A percentile compares a stretch with the other conserved stretches of the same genome.
Evolutionary conservation across 2,888 invertebrate species (phyloP).

Genomic region (Horisme vitalbata): DNA sequence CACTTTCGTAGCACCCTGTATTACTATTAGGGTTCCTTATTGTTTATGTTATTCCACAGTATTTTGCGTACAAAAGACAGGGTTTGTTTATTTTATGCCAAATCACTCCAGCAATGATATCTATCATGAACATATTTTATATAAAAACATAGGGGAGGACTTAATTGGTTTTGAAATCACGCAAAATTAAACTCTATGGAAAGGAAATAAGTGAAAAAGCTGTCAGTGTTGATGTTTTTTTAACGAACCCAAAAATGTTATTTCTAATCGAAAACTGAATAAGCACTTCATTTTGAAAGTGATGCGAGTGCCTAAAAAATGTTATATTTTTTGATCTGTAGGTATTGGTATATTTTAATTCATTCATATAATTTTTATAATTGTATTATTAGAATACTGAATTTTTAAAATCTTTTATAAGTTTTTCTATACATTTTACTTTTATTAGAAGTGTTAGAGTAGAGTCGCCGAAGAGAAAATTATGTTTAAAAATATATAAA

Average conservation of each 20-base stretch:
- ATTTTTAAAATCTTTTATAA: too few relatives aligned
- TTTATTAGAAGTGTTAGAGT: too few relatives aligned
- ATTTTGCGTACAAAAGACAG: constrained; percentile 72
- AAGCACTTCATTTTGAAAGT: constrained; percentile 15
- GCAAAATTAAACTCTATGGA: constrained; percentile 13
- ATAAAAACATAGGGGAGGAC: constrained; percentile 69
- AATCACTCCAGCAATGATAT: constrained; percentile 79
- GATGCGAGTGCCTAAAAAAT: neutral
- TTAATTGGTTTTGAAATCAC: constrained; percentile 12
- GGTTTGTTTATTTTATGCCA: constrained; percentile 77
- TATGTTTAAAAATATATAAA: too few relatives aligned
- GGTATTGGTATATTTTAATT: too few relatives aligned
- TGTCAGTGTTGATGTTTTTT: constrained; percentile 10
- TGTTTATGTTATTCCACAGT: constrained; percentile 78
- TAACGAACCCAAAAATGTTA: constrained; percentile 14
- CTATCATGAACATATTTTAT: constrained; percentile 66
- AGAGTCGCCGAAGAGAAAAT: too few relatives aligned
- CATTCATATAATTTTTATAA: too few relatives aligned
- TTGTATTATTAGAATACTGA: too few relatives aligned
- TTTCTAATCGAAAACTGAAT: constrained; percentile 13
- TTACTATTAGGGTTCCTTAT: constrained; percentile 57
- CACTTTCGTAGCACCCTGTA: constrained; percentile 44
- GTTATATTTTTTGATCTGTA: too few relatives aligned
- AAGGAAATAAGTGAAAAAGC: neutral
- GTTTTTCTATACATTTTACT: too few relatives aligned